Evolutionary conservation across 2,888 invertebrate species (phyloP).

Genomic region (Mystacides longicornis): DNA sequence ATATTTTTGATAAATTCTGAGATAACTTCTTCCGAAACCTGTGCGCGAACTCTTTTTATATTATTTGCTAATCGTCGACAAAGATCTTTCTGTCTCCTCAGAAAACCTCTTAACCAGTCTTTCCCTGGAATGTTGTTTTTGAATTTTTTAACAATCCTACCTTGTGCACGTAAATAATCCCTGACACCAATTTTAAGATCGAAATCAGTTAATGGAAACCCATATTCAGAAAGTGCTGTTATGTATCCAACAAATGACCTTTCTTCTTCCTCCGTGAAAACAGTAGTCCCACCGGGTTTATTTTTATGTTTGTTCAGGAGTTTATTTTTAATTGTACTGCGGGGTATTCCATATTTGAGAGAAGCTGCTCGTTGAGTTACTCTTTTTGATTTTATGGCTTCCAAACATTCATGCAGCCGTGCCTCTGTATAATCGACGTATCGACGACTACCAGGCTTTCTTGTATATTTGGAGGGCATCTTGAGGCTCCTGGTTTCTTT

Average conservation of each 20-base stretch:
- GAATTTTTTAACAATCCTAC: not conserved
- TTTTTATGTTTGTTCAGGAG: not conserved
- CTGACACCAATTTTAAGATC: not conserved
- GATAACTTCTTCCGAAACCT: not conserved
- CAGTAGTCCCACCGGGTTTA: not conserved
- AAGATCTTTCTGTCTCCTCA: not conserved
- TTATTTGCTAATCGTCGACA: not conserved
- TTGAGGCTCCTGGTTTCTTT: not conserved
- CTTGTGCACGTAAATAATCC: constrained; percentile 1
- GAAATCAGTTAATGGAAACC: not conserved
- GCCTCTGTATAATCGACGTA: constrained; percentile 1
- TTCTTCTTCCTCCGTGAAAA: not conserved
- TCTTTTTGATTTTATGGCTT: not conserved
- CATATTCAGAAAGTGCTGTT: not conserved
- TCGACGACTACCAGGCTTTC: constrained; percentile 4
- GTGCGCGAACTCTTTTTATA: not conserved
- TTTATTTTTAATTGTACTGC: constrained; percentile 4
- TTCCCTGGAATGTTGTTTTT: constrained; percentile 3
- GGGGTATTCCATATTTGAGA: not conserved
- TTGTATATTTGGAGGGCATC: constrained; percentile 4
- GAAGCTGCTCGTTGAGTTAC: constrained; percentile 2
- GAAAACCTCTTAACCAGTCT: not conserved
- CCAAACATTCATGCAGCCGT: constrained; percentile 1
- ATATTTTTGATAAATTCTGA: not conserved
- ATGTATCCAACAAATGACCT: not conserved